Conservation (phyloP, 1,140 invertebrate species). For the Drosophila funebris region DNA sequence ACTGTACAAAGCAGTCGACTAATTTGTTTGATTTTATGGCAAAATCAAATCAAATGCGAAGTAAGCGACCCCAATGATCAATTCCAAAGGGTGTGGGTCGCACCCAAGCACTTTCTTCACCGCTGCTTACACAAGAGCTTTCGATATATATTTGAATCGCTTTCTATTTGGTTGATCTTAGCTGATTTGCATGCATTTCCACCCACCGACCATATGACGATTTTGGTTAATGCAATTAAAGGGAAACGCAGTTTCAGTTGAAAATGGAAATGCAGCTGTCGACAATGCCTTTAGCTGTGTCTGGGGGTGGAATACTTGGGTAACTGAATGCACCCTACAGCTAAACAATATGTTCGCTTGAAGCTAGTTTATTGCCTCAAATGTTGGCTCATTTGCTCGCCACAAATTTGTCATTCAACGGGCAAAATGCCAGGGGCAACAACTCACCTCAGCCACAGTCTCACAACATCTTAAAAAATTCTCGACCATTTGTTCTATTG, state of each 20-base stretch:
- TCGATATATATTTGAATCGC: conserved; percentile 33
- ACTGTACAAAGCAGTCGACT: conserved; percentile 54
- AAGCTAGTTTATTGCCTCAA: conserved; percentile 50
- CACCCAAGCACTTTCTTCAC: conserved; percentile 34
- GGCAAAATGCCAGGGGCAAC: conserved; percentile 52
- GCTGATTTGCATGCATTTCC: conserved; percentile 59
- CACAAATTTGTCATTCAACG: conserved; percentile 65
- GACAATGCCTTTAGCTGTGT: conserved; percentile 15
- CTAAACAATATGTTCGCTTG: conserved; percentile 2
- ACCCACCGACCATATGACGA: conserved; percentile 45
- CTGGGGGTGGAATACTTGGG: neutral
- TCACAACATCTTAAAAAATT: conserved; percentile 33
- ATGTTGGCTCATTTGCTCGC: conserved; percentile 50
- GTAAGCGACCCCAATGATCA: conserved; percentile 41
- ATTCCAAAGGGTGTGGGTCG: conserved; percentile 37
- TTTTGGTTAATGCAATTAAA: conserved; percentile 17
- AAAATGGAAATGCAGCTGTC: conserved; percentile 19
- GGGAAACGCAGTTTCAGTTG: neutral
- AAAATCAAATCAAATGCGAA: conserved; percentile 69
- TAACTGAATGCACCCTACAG: neutral
- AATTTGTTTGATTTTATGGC: conserved; percentile 78
- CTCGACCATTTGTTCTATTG: conserved; percentile 56
- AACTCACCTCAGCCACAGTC: conserved; percentile 14
- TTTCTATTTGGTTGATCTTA: conserved; percentile 37
- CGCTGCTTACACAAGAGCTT: conserved; percentile 29